Evolutionary conservation across 2,888 invertebrate species (phyloP).

Genomic region (Drosophila kambysellisi): DNA sequence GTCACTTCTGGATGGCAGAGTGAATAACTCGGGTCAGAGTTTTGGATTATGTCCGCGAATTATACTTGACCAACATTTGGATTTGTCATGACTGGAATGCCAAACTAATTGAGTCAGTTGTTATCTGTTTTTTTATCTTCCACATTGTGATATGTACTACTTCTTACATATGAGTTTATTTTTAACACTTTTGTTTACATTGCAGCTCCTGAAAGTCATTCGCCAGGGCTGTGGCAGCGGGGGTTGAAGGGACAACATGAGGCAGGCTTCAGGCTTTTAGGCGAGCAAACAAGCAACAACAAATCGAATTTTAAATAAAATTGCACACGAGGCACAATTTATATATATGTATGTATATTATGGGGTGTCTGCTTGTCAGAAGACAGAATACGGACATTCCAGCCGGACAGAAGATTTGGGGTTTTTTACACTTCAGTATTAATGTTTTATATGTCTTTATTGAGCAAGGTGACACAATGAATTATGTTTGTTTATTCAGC

Average conservation of each 20-base stretch:
- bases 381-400: conserved; percentile 21
- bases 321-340: conserved; percentile 61
- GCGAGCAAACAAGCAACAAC: conserved; percentile 34
- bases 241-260: neutral
- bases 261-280: conserved; percentile 37
- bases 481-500: conserved; percentile 69
- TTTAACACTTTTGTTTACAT: conserved; percentile 68
- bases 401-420: conserved; percentile 28
- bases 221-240: neutral
- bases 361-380: conserved; percentile 14
- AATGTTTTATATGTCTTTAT: conserved; percentile 32
- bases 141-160: conserved; percentile 6
- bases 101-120: conserved; percentile 57
- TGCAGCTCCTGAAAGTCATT: conserved; percentile 25
- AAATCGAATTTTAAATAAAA: conserved; percentile 57
- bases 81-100: conserved; percentile 59
- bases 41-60: conserved; percentile 21
- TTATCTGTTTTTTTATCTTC: neutral
- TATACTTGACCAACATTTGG: conserved; percentile 47
- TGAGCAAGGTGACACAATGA: conserved; percentile 74
- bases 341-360: conserved; percentile 5
- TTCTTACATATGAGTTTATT: conserved; percentile 55
- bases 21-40: conserved; percentile 1
- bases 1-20: conserved; percentile 17
- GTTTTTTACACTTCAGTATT: conserved; percentile 14